A percentile compares a stretch with the other conserved stretches of the same genome.
These are phyloP conservation scores for Novumbra hubbsi DNA, from an alignment of 2,797 vertebrate genomes.

Conservation along the genomic window DNA sequence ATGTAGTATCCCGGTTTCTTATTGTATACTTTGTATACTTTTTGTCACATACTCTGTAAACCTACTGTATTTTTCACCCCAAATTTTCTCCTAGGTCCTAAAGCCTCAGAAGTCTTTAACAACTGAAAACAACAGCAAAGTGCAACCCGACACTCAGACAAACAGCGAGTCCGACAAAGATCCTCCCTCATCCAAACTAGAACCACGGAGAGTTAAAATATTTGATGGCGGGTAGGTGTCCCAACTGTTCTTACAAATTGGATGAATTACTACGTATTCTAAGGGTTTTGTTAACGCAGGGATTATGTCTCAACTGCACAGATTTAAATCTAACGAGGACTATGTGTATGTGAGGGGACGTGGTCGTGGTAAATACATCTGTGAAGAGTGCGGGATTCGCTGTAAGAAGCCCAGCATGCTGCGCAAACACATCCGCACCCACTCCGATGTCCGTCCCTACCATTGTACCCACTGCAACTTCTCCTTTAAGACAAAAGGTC, in stretches of 20 bases:
- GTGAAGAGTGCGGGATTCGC: slow-evolving; percentile 98
- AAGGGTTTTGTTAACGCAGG: not conserved
- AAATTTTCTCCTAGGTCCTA: slow-evolving; percentile 66
- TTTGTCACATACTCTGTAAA: too few relatives aligned
- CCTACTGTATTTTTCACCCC: slow-evolving; percentile 3
- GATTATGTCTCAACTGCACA: slow-evolving; percentile 53
- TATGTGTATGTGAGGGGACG: slow-evolving; percentile 97
- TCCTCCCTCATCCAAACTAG: slow-evolving; percentile 78
- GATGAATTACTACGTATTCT: not conserved
- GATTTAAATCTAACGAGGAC: slow-evolving; percentile 98
- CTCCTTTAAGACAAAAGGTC: slow-evolving; percentile 99
- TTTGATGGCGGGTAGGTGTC: slow-evolving; percentile 95
- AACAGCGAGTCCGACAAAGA: slow-evolving; percentile 91
- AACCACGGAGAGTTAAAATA: slow-evolving; percentile 96
- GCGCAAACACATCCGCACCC: slow-evolving; percentile 97
- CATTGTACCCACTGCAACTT: slow-evolving; percentile 98
- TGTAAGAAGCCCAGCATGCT: slow-evolving; percentile 99
- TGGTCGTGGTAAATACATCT: slow-evolving; percentile 97
- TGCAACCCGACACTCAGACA: slow-evolving; percentile 78
- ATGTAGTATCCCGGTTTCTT: not conserved
- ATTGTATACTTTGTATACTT: not conserved
- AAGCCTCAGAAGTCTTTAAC: slow-evolving; percentile 76
- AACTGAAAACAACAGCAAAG: slow-evolving; percentile 83
- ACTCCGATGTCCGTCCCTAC: slow-evolving; percentile 96
- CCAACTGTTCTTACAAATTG: not conserved